Percentiles rank a stretch among this genome's conserved stretches.
Evolutionary conservation across 2,113 vertebrate species (phyloP).

Genomic region (Elachura formosa): DNA sequence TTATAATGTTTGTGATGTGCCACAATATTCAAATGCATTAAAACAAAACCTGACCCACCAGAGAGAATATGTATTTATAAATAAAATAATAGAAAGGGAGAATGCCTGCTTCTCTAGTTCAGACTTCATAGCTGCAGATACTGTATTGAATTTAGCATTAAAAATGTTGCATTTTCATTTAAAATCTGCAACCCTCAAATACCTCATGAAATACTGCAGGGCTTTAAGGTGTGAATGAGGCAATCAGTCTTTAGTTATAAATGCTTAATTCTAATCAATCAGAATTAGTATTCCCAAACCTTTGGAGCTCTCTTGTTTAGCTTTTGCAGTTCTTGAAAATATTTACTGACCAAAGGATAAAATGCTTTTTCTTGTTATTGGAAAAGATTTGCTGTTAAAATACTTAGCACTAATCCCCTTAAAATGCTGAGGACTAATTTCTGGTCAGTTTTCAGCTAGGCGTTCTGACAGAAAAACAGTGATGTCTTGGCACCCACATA

Average conservation of each 20-base stretch:
- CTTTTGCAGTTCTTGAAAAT: not conserved
- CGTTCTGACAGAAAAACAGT: not conserved
- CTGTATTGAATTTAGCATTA: not conserved
- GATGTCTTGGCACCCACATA: rapidly evolving
- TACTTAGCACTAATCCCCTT: not conserved
- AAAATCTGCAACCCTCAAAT: not conserved
- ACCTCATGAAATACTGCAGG: not conserved
- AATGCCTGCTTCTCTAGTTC: not conserved
- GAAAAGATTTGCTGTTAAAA: not conserved
- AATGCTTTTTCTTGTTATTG: not conserved
- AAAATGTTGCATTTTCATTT: not conserved
- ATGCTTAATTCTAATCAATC: conserved; percentile 1
- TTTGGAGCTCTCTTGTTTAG: not conserved
- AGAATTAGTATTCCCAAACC: not conserved
- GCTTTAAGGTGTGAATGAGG: not conserved
- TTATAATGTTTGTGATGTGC: not conserved
- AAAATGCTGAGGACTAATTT: not conserved
- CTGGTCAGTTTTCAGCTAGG: not conserved
- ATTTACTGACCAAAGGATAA: not conserved
- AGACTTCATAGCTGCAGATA: not conserved
- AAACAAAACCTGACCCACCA: not conserved
- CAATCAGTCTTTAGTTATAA: not conserved
- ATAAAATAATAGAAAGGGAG: not conserved
- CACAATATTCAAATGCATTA: not conserved
- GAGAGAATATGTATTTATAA: not conserved